Percentiles rank a stretch among this genome's conserved stretches.
phyloP scores from a whole-genome alignment of 1,140 invertebrate genomes.

The Rhopalosiphum padi region DNA sequence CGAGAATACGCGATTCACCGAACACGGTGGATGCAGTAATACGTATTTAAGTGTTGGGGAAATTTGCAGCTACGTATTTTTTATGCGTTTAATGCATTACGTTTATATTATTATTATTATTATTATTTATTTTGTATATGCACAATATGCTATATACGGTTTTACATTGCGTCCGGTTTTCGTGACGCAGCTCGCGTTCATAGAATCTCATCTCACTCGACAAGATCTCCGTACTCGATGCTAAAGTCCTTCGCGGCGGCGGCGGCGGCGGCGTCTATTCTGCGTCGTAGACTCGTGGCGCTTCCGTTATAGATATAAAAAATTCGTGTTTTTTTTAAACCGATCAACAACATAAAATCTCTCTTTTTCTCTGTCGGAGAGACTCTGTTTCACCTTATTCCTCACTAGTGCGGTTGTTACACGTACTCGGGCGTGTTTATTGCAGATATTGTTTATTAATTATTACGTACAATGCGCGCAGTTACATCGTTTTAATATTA shows the following conservation, averaged over 20 bases:
- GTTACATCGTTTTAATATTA: not conserved
- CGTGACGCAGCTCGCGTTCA: not conserved
- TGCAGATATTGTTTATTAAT: constrained; percentile 5
- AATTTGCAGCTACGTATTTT: not conserved
- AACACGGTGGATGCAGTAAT: not conserved
- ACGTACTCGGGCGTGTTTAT: not conserved
- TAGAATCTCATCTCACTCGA: constrained; percentile 12
- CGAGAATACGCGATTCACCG: not conserved
- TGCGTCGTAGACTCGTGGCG: not conserved
- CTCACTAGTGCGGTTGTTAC: not conserved
- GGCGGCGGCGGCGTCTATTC: not conserved
- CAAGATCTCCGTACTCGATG: not conserved
- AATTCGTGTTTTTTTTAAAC: not conserved
- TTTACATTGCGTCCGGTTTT: not conserved
- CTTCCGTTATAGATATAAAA: constrained; percentile 7
- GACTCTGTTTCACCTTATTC: not conserved
- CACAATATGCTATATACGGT: not conserved
- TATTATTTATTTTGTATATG: not conserved
- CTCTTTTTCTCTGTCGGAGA: not conserved
- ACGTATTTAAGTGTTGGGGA: not conserved
- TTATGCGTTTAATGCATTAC: not conserved
- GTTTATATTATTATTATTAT: not conserved
- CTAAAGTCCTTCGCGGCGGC: not conserved
- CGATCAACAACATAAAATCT: not conserved
- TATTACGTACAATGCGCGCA: not conserved